Conservation (phyloP, 2,888 invertebrate species). For the Girardia tigrina region DNA sequence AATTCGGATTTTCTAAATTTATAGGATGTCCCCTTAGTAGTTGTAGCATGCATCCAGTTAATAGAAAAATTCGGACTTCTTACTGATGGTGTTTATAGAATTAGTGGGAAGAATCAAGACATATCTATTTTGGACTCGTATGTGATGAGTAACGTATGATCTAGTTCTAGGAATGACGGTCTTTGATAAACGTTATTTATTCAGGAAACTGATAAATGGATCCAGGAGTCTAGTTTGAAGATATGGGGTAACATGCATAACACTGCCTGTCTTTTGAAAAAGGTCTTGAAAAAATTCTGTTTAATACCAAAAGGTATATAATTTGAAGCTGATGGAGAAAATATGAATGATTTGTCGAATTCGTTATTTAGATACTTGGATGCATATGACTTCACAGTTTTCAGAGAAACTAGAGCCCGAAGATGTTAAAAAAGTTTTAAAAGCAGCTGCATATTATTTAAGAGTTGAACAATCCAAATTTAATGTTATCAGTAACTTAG, state of each 20-base stretch:
- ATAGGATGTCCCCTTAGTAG: neutral
- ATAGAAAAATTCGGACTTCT: neutral
- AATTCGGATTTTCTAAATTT: too few species aligned
- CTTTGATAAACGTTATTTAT: neutral
- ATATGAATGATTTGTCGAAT: neutral
- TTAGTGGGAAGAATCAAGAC: neutral
- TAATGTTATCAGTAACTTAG: neutral
- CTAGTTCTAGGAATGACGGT: neutral
- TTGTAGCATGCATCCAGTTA: neutral
- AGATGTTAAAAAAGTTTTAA: neutral
- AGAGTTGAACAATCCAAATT: neutral
- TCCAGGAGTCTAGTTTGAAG: neutral
- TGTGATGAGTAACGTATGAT: neutral
- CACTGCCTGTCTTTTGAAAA: neutral
- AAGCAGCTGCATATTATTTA: neutral
- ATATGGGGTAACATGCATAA: neutral
- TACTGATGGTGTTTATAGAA: neutral
- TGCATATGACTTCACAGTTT: slow-evolving; percentile 6
- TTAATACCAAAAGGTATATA: slow-evolving; percentile 9
- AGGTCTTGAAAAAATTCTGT: slow-evolving; percentile 8
- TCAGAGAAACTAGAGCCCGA: neutral
- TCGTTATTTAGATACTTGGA: neutral
- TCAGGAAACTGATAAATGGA: neutral
- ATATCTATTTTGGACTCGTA: neutral
- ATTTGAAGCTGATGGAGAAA: too few species aligned